Base-by-base conservation (phyloP, 2,113 vertebrate species). In the Laterallus jamaicensis region DNA sequence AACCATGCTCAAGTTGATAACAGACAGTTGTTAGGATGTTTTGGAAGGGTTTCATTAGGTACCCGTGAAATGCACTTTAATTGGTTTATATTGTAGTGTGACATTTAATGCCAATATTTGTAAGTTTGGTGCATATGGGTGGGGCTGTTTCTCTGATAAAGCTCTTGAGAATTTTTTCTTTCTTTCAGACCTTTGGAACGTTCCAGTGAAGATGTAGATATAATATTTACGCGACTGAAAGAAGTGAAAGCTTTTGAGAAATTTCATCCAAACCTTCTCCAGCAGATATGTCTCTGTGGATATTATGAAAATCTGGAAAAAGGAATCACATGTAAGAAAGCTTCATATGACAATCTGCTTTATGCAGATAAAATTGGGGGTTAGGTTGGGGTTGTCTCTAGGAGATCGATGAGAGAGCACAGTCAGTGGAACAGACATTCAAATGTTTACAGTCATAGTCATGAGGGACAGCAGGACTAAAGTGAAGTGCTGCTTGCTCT, bases 281-380 rank as follows among this genome's bases (percentile, higher is more conserved):
- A 99, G 95, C 99, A 99, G 98, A 99, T 99, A 92, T 99, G 99
- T 89, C 98, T 99, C 74, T 99, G 99, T 91, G 98, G 99, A 59
- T 99, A 99, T 94, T 99, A 99, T 49, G 99, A 99, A 97, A 98
- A 98, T 83, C 95, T 99, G 98, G 99, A 99, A 88, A 99, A 99
- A 98, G 99, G 99, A 92, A 99, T 99, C 94, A 99, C 99, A 87
- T 94, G 99, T 99, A 98, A 97, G 99, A 97, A 64, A 80, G 58
- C 75, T 76, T 95, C 50, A 20, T 84, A 35, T 79, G 32, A 19
- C 68, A 15, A 44, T 54, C 11, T 95, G 3, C 77, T 89, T 84
- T 78, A 50, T 26, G 59, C 47, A 68, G 64, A 44, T 78, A 56
- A 90, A 92, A 71, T 42, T 69, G 59, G 8, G 20, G 4, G 5